These are phyloP conservation scores for Sander lucioperca DNA, from an alignment of 2,113 vertebrate species.

Conservation along the genomic window DNA sequence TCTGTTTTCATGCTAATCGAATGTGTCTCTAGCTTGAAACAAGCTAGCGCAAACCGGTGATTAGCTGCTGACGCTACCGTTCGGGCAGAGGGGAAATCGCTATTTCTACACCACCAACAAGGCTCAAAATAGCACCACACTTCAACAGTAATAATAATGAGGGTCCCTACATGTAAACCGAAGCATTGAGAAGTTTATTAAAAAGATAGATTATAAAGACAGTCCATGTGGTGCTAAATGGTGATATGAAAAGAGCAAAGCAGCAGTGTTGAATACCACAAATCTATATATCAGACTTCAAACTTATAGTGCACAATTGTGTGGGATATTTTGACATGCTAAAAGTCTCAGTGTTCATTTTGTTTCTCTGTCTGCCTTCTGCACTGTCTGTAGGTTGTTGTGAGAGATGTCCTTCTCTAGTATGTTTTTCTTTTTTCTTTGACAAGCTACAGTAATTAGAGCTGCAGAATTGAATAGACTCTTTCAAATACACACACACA, in stretches of 20 bases:
- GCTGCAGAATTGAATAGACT: slow-evolving; percentile 37
- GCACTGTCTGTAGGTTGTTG: slow-evolving; percentile 34
- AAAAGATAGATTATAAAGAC: too few species aligned
- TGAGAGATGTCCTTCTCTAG: slow-evolving; percentile 15
- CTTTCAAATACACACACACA: slow-evolving; percentile 12
- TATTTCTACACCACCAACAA: too few species aligned
- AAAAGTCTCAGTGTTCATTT: slow-evolving; percentile 5
- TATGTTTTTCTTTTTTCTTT: slow-evolving; percentile 32
- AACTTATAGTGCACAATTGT: neutral
- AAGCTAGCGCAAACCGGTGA: too few species aligned
- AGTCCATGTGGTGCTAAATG: neutral
- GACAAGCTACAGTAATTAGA: slow-evolving; percentile 44
- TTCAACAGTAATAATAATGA: too few species aligned
- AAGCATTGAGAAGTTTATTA: too few species aligned
- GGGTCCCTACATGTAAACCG: too few species aligned
- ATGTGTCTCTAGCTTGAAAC: too few species aligned
- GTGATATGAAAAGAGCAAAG: neutral
- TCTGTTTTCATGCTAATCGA: too few species aligned
- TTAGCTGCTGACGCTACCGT: too few species aligned
- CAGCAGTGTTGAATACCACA: slow-evolving; percentile 1
- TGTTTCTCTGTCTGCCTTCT: slow-evolving; percentile 9
- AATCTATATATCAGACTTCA: slow-evolving; percentile 16
- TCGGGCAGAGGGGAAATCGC: too few species aligned
- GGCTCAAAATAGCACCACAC: too few species aligned
- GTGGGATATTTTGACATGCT: neutral